Conservation (phyloP, 2,797 vertebrate genomes). For the Myotis myotis region DNA sequence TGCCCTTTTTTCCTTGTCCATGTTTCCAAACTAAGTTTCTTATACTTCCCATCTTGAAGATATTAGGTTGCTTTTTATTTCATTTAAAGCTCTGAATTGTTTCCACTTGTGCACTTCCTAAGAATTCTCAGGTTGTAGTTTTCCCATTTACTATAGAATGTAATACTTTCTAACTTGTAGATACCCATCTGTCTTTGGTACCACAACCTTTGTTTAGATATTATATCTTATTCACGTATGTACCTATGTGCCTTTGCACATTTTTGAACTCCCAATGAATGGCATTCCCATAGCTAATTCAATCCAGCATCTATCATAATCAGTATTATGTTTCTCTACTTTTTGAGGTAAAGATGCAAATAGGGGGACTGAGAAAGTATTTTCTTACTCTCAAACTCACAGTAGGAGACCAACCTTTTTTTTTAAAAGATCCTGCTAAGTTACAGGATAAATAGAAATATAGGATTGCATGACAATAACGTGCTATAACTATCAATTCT, state of each 20-base stretch:
- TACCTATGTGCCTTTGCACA: neutral
- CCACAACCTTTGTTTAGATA: neutral
- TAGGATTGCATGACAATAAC: neutral
- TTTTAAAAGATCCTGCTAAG: neutral
- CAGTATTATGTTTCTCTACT: neutral
- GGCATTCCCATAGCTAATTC: neutral
- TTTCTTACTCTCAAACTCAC: neutral
- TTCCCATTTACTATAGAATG: neutral
- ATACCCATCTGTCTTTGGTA: neutral
- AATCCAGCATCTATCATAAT: neutral
- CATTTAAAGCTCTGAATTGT: neutral
- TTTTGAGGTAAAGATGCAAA: neutral
- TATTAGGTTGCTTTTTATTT: neutral
- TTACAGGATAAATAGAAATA: neutral
- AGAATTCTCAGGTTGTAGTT: neutral
- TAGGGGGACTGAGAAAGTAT: neutral
- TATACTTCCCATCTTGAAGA: neutral
- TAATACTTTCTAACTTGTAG: neutral
- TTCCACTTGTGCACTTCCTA: neutral
- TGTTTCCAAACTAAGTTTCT: neutral
- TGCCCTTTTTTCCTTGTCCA: neutral
- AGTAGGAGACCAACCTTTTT: neutral
- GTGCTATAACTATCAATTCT: neutral
- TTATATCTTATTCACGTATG: neutral
- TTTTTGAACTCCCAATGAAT: neutral